A percentile compares a stretch with the other conserved stretches of the same genome.
Conservation (phyloP, 1,140 invertebrate genomes). For the Drosophila asahinai region DNA sequence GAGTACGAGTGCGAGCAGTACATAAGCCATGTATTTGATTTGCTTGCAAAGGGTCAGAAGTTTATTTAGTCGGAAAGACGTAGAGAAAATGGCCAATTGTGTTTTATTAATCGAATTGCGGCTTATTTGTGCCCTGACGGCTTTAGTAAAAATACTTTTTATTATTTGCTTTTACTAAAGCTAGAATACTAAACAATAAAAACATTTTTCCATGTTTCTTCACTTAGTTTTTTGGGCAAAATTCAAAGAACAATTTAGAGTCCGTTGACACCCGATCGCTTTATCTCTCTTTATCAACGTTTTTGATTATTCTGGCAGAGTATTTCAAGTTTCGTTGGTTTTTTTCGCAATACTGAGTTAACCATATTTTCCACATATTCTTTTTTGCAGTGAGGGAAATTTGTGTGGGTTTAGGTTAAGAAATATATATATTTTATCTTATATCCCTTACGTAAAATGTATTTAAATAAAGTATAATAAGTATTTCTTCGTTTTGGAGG, state of each 20-base stretch:
- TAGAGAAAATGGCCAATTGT: not conserved
- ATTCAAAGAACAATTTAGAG: slow-evolving; percentile 2
- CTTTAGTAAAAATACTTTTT: not conserved
- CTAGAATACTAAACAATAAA: not conserved
- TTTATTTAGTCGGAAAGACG: slow-evolving; percentile 12
- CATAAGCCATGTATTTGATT: slow-evolving; percentile 18
- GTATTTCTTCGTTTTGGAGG: not conserved
- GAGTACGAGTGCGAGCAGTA: not conserved
- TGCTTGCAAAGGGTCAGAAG: slow-evolving; percentile 23
- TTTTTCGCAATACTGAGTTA: not conserved
- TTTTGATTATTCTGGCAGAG: slow-evolving; percentile 38
- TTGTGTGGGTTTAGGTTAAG: not conserved
- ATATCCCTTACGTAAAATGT: too few relatives aligned
- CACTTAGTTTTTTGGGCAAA: not conserved
- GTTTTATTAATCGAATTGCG: slow-evolving; percentile 24
- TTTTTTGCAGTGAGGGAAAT: slow-evolving; percentile 3
- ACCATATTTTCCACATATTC: slow-evolving; percentile 17
- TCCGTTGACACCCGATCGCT: slow-evolving; percentile 5
- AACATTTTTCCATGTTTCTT: not conserved
- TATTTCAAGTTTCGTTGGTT: slow-evolving; percentile 10
- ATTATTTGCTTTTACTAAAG: not conserved
- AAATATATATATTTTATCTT: not conserved
- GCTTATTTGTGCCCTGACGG: slow-evolving; percentile 1
- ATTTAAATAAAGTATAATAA: too few relatives aligned
- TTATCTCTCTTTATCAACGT: slow-evolving; percentile 9